Conservation (phyloP, 1,140 invertebrate genomes). For the Agraylea sexmaculata region DNA sequence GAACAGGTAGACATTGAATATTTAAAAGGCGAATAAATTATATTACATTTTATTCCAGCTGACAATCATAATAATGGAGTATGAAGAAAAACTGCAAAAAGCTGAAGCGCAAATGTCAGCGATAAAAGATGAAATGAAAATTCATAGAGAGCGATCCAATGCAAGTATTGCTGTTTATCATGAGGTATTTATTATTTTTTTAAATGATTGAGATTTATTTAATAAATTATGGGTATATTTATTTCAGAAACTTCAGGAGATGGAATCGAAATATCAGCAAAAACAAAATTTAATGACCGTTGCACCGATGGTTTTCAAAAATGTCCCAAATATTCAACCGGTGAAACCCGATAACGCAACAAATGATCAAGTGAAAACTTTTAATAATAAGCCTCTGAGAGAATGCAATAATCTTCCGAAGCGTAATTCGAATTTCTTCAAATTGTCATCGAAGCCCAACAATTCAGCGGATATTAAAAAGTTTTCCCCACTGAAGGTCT, state of each 20-base stretch:
- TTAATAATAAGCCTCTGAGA: too few relatives aligned
- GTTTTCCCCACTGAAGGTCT: too few relatives aligned
- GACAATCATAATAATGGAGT: slow-evolving; percentile 34
- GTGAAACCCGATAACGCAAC: too few relatives aligned
- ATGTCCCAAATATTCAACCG: too few relatives aligned
- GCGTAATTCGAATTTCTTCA: too few relatives aligned
- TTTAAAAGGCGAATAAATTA: neutral
- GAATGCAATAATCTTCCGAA: too few relatives aligned
- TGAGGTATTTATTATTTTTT: slow-evolving; percentile 22
- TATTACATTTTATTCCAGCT: slow-evolving; percentile 24
- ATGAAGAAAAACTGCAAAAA: slow-evolving; percentile 36
- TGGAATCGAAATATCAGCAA: slow-evolving; percentile 9
- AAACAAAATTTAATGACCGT: too few relatives aligned
- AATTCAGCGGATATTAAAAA: slow-evolving; percentile 7
- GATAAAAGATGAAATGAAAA: slow-evolving; percentile 28
- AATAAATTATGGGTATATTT: neutral
- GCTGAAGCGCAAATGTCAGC: slow-evolving; percentile 26
- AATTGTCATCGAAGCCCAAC: neutral
- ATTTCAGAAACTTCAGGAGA: slow-evolving; percentile 17
- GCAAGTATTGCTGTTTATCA: slow-evolving; percentile 32
- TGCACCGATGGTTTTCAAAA: too few relatives aligned
- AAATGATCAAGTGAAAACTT: too few relatives aligned
- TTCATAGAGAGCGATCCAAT: slow-evolving; percentile 25
- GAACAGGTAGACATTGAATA: slow-evolving; percentile 13
- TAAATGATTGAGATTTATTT: neutral